A percentile compares a stretch with the other conserved stretches of the same genome.
phyloP scores from a whole-genome alignment of 1,140 invertebrate species.

The Sarcophaga bullata region DNA sequence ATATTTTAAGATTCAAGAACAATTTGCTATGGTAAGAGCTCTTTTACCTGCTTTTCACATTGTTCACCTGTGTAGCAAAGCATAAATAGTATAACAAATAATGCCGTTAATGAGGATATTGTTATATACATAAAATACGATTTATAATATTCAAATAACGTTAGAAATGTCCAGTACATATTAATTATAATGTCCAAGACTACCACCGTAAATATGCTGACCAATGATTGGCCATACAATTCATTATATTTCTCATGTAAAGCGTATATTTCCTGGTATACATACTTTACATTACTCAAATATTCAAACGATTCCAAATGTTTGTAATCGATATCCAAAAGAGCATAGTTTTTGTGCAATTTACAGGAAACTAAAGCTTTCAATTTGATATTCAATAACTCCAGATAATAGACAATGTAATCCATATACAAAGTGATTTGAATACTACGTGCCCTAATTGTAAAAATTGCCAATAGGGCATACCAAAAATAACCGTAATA shows the following conservation, averaged over 20 bases:
- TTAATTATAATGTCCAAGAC: slow-evolving; percentile 17
- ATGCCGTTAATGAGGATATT: background rate
- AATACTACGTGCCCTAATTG: slow-evolving; percentile 50
- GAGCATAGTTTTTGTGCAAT: background rate
- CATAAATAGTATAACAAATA: background rate
- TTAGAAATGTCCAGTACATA: slow-evolving; percentile 8
- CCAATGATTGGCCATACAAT: slow-evolving; percentile 53
- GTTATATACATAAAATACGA: background rate
- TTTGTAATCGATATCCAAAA: slow-evolving; percentile 47
- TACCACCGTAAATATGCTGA: slow-evolving; percentile 44
- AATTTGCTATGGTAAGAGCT: background rate
- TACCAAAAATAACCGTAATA: slow-evolving; percentile 52
- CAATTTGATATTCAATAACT: slow-evolving; percentile 45
- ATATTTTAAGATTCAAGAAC: background rate
- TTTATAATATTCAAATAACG: background rate
- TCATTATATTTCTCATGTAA: slow-evolving; percentile 49
- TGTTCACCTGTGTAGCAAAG: background rate
- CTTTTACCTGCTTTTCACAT: slow-evolving; percentile 6
- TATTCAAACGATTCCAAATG: slow-evolving; percentile 53
- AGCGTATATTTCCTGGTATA: slow-evolving; percentile 52
- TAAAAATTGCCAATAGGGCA: slow-evolving; percentile 46
- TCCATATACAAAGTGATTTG: slow-evolving; percentile 53
- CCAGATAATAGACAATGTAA: slow-evolving; percentile 49
- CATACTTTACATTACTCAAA: slow-evolving; percentile 48
- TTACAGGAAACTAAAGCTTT: slow-evolving; percentile 31